phyloP scores from a whole-genome alignment of 2,888 invertebrate genomes.

The Hydriomena furcata region DNA sequence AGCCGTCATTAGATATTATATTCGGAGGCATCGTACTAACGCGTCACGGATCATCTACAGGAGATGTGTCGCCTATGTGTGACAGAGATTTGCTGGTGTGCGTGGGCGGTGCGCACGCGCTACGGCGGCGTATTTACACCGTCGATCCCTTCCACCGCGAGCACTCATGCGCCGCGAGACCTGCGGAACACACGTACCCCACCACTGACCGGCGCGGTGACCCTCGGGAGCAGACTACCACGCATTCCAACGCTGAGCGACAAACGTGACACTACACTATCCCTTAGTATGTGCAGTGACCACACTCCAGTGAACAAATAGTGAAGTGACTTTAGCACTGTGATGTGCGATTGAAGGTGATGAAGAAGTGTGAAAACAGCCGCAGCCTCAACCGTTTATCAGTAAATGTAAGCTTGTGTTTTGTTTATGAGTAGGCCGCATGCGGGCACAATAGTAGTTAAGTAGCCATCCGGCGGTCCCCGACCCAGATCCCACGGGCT shows the following conservation, averaged over 20 bases:
- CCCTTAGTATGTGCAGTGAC: slow-evolving; percentile 74
- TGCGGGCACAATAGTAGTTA: slow-evolving; percentile 47
- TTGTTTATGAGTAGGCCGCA: slow-evolving; percentile 49
- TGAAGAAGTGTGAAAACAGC: slow-evolving; percentile 62
- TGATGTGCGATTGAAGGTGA: slow-evolving; percentile 71
- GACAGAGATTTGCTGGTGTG: slow-evolving; percentile 51
- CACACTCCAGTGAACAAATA: slow-evolving; percentile 61
- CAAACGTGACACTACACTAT: slow-evolving; percentile 56
- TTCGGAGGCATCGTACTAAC: slow-evolving; percentile 41
- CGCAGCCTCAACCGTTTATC: slow-evolving; percentile 79
- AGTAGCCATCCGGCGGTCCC: slow-evolving; percentile 52
- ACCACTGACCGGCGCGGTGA: slow-evolving; percentile 60
- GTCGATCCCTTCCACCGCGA: slow-evolving; percentile 79
- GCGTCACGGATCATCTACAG: slow-evolving; percentile 45
- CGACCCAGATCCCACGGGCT: slow-evolving; percentile 80
- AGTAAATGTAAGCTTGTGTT: slow-evolving; percentile 76
- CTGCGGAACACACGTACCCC: slow-evolving; percentile 77
- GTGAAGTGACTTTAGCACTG: slow-evolving; percentile 76
- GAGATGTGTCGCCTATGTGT: slow-evolving; percentile 41
- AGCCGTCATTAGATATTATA: slow-evolving; percentile 47
- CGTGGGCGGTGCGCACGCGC: slow-evolving; percentile 72
- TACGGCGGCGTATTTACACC: slow-evolving; percentile 77
- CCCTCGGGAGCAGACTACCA: slow-evolving; percentile 55
- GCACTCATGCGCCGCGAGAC: slow-evolving; percentile 81
- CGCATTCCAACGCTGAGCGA: slow-evolving; percentile 50